phyloP scores from a whole-genome alignment of 37 sponge, comb jelly and placozoan genomes.

The Petrosia ficiformis region DNA sequence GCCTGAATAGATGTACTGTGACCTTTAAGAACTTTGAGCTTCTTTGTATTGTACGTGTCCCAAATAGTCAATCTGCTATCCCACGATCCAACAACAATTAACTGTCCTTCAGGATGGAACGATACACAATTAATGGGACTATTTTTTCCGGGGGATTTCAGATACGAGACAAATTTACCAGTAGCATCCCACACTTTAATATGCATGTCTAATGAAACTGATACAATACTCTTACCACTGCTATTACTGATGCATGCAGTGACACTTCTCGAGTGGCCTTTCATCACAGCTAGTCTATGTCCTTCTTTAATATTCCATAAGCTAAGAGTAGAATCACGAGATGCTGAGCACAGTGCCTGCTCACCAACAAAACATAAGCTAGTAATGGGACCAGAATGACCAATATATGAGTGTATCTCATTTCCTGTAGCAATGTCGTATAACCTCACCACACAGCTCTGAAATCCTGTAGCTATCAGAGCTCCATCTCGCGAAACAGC shows the following conservation, averaged over 20 bases:
- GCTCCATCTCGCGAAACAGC: constrained; percentile 67
- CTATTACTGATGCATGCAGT: constrained; percentile 50
- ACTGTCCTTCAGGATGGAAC: constrained; percentile 89
- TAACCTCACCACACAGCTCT: constrained; percentile 74
- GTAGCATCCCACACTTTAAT: constrained; percentile 72
- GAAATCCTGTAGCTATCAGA: constrained; percentile 70
- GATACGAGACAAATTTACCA: constrained; percentile 27
- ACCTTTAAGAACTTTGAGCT: constrained; percentile 78
- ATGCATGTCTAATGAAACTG: constrained; percentile 77
- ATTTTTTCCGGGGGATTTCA: constrained; percentile 42
- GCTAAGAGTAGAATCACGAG: constrained; percentile 76
- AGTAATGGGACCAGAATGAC: constrained; percentile 75
- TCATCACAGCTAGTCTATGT: constrained; percentile 60
- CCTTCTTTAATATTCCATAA: constrained; percentile 89
- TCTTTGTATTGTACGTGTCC: constrained; percentile 83
- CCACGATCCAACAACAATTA: constrained; percentile 86
- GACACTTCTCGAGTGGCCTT: constrained; percentile 69
- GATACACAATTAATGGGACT: constrained; percentile 85
- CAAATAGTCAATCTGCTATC: constrained; percentile 79
- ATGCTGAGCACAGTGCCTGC: constrained; percentile 75
- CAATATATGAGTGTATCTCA: constrained; percentile 76
- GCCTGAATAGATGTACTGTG: constrained; percentile 85
- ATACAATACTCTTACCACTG: constrained; percentile 65
- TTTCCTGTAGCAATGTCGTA: constrained; percentile 64
- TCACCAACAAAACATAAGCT: constrained; percentile 72